Evolutionary conservation across 2,797 vertebrate genomes (phyloP), one percentile per base, ranked within the genome.

Genomic region (Acrossocheilus wenchowensis): DNA sequence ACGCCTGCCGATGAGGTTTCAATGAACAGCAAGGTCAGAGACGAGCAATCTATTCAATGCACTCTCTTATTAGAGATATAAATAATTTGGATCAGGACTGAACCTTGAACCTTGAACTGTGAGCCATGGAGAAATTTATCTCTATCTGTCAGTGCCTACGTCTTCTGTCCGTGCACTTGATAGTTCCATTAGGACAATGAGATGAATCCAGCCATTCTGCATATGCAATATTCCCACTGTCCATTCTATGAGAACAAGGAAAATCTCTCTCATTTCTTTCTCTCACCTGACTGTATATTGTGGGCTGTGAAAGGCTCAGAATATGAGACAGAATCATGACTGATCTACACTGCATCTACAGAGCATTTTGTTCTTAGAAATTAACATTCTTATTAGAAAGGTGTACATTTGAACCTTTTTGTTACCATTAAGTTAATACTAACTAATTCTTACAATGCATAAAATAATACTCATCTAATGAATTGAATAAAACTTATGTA

Each of bases 41-140:
- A 95, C 95, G 84, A 94, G 93, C 95, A 96, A 97, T 96, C 94
- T 95, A 95, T 96, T 94, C 93, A 94, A 94, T 93, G 96, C 95
- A 97, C 96, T 96, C 96, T 94, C 97, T 97, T 97, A 98, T 98
- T 97, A 97, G 94, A 94, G 95, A 95, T 95, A 97, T 97, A 97
- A 97, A 98, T 97, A 97, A 97, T 97, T 97, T 95, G 96, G 94
- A 95, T 96, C 93, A 91, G 89, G 90, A 93, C 91, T 96, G 96
- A 97, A 97, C 97, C 96, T 94, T 96, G 96, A 97, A 96, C 97
- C 95, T 93, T 97, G 96, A 97, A 96, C 97, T 95, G 93, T 95
- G 95, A 94, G 95, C 96, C 95, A 89, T 86, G 89, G 89, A 92
- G 94, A 93, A 91, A 93, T 96, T 94, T 94, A 93, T 93, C 94